phyloP scores from a whole-genome alignment of 1,140 invertebrate genomes.

The Heliconius hewitsoni region DNA sequence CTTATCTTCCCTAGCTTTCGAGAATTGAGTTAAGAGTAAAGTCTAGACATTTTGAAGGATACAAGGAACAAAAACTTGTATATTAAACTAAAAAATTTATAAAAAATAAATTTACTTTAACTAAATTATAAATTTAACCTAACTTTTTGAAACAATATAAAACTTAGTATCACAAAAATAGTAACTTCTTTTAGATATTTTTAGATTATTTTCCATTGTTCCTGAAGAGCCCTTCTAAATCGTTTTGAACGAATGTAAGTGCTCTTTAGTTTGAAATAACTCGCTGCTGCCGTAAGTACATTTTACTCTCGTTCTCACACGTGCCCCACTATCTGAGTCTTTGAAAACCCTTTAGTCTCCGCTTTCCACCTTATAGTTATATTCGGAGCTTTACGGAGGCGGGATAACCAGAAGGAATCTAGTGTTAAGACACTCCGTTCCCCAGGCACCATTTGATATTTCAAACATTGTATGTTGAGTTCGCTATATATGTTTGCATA shows the following conservation, averaged over 20 bases:
- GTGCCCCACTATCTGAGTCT: background rate
- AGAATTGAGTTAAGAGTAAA: too few species aligned
- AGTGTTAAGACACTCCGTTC: background rate
- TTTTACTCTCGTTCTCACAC: background rate
- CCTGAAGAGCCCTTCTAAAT: conserved; percentile 5
- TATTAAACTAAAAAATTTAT: too few species aligned
- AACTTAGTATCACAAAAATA: background rate
- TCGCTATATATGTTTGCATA: too few species aligned
- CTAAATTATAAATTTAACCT: too few species aligned
- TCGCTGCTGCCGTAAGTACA: background rate
- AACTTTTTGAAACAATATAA: background rate
- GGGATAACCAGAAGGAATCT: too few species aligned
- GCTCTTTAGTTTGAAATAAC: conserved; percentile 20
- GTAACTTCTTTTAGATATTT: background rate
- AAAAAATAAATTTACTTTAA: too few species aligned
- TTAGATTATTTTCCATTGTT: conserved; percentile 6
- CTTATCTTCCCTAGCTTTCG: too few species aligned
- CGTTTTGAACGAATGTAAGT: conserved; percentile 13
- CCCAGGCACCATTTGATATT: too few species aligned
- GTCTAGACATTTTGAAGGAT: too few species aligned
- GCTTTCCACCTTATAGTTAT: background rate
- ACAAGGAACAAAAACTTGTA: too few species aligned
- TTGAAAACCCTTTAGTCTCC: background rate
- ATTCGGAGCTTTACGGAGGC: too few species aligned
- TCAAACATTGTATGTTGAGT: too few species aligned